A percentile compares a stretch with the other conserved stretches of the same genome.
These are phyloP conservation scores for Leptinotarsa tumamoca DNA, from an alignment of 2,888 invertebrate species.

Conservation along the genomic window DNA sequence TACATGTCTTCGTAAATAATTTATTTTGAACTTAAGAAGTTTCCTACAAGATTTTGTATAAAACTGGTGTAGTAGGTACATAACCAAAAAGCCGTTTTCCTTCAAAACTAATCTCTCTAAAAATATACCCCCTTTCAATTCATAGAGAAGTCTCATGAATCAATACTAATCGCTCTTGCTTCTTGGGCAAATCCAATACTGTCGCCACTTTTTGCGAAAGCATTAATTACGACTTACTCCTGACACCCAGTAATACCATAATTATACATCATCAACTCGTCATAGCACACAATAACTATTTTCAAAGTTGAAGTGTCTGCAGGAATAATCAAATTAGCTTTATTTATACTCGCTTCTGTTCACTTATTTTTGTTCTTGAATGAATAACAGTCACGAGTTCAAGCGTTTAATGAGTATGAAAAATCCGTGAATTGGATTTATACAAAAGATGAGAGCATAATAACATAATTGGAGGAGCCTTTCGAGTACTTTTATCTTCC, in stretches of 20 bases:
- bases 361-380: conserved; percentile 36
- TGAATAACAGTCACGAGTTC: conserved; percentile 14
- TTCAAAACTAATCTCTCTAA: too few relatives aligned
- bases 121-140: too few relatives aligned
- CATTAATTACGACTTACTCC: conserved; percentile 1
- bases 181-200: neutral
- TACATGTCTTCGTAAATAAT: too few relatives aligned
- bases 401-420: conserved; percentile 17
- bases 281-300: conserved; percentile 12
- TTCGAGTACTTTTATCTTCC: conserved; percentile 43
- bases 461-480: conserved; percentile 48
- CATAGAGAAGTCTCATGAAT: too few relatives aligned
- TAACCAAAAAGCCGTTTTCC: too few relatives aligned
- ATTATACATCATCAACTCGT: conserved; percentile 26
- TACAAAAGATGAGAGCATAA: conserved; percentile 38
- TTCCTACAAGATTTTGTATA: too few relatives aligned
- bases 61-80: too few relatives aligned
- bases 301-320: conserved; percentile 35
- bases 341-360: conserved; percentile 35
- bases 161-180: neutral
- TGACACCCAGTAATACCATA: conserved; percentile 26
- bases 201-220: neutral
- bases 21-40: too few relatives aligned
- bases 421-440: conserved; percentile 26
- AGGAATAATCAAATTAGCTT: conserved; percentile 44